Conservation (phyloP, 1,140 invertebrate genomes). For the Tetramorium simillimum region DNA sequence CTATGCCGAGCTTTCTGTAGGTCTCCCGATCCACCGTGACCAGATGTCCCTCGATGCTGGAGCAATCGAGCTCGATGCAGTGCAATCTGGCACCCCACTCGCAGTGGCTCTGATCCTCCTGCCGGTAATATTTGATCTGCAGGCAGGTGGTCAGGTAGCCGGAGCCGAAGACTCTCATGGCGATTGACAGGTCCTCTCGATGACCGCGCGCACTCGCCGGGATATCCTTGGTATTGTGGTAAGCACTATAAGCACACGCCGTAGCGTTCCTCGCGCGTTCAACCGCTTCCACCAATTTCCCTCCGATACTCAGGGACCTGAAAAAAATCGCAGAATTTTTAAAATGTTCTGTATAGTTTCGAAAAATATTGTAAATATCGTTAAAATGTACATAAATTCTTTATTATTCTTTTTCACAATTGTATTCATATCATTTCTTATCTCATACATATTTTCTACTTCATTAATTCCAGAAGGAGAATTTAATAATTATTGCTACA, state of each 20-base stretch:
- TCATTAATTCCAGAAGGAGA: neutral
- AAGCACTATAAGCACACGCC: slow-evolving; percentile 85
- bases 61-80: slow-evolving; percentile 87
- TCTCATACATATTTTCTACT: neutral
- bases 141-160: slow-evolving; percentile 85
- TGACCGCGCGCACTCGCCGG: slow-evolving; percentile 81
- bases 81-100: slow-evolving; percentile 86
- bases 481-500: neutral
- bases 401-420: neutral
- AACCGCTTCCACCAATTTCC: slow-evolving; percentile 81
- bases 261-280: slow-evolving; percentile 84
- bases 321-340: slow-evolving; percentile 33
- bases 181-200: slow-evolving; percentile 83
- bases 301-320: slow-evolving; percentile 83
- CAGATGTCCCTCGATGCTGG: slow-evolving; percentile 83
- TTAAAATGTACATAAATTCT: neutral
- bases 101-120: slow-evolving; percentile 85
- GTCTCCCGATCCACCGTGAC: slow-evolving; percentile 85
- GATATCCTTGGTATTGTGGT: slow-evolving; percentile 83
- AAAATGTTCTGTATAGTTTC: neutral
- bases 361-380: neutral
- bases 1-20: slow-evolving; percentile 82
- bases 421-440: neutral
- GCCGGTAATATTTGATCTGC: slow-evolving; percentile 87
- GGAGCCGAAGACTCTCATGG: slow-evolving; percentile 83